Evolutionary conservation across 2,797 vertebrate genomes (phyloP), one percentile per base, ranked within the genome.

Genomic region (Melanotaenia boesemani): DNA sequence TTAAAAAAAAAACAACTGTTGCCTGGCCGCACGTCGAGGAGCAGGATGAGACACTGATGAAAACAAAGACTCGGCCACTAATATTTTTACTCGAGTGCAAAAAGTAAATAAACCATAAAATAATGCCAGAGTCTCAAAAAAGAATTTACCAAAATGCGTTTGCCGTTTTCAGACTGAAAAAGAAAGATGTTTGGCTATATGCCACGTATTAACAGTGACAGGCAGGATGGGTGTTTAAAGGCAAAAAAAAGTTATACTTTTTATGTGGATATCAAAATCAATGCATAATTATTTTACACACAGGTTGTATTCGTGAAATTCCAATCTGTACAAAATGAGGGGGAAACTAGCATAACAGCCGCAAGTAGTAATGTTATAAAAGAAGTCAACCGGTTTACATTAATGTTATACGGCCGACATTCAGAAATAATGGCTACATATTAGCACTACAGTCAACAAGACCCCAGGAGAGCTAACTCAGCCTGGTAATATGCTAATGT

Each of bases 1-100:
- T 20, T 7, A 8, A 20, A 61, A 22, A 75, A 85, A 81, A 70
- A 88, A 88, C 90, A 93, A 91, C 92, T 93, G 93, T 93, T 94
- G 93, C 91, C 89, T 83, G 66, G 64, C 70, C 63, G 72, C 60
- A 76, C 64, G 52, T 69, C 81, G 87, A 88, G 74, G 61, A 82
- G 65, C 41, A 80, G 76, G 73, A 61, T 12, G 50, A 74, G 73
- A 59, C 80, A 65, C 58, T 64, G 74, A 81, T 80, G 73, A 77
- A 86, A 86, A 92, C 91, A 93, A 92, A 93, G 87, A 88, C 68
- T 48, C 74, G 57, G 54, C 22, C 72, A 54, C 62, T 28, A 80
- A 91, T 92, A 74, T 89, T 93, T n/a, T 85, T 39, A 68, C 24
- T 15, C 5, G 26, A 34, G 50, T 36, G 36, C 18, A 24, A 76